Evolutionary conservation across 1,140 invertebrate genomes (phyloP).

Genomic region (Drosophila repletoides): DNA sequence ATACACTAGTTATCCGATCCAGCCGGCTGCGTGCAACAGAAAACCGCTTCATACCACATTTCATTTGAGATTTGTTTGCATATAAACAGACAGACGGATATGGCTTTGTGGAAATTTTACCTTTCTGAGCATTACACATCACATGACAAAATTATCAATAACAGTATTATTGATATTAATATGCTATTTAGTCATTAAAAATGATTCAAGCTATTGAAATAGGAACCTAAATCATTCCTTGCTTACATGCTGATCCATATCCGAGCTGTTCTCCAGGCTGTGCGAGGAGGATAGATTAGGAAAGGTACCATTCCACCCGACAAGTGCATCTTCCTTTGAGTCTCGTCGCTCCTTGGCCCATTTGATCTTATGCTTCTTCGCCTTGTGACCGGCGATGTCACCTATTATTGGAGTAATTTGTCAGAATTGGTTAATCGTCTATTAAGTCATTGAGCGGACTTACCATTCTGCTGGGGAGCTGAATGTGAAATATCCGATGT

Average conservation of each 20-base stretch:
- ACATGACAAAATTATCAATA: too few relatives aligned
- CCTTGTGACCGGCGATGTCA: slow-evolving; percentile 1
- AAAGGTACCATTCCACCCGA: slow-evolving; percentile 34
- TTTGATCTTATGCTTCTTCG: slow-evolving; percentile 22
- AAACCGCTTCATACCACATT: too few relatives aligned
- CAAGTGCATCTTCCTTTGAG: slow-evolving; percentile 23
- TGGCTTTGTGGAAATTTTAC: too few relatives aligned
- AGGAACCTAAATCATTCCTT: neutral
- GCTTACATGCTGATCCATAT: slow-evolving; percentile 48
- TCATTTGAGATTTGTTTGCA: too few relatives aligned
- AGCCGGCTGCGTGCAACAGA: too few relatives aligned
- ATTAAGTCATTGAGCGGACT: too few relatives aligned
- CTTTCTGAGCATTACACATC: too few relatives aligned
- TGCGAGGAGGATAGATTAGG: slow-evolving; percentile 31
- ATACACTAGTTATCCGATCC: too few relatives aligned
- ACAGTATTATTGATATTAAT: too few relatives aligned
- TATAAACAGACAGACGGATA: slow-evolving; percentile 18
- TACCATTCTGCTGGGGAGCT: neutral
- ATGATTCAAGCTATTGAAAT: neutral
- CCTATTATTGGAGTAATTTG: too few relatives aligned
- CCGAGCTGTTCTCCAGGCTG: slow-evolving; percentile 30
- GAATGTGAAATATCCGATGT: neutral
- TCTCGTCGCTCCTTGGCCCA: slow-evolving; percentile 4
- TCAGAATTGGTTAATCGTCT: too few relatives aligned
- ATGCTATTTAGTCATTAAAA: neutral